A percentile compares a stretch with the other conserved stretches of the same genome.
Conservation (phyloP, 2,888 invertebrate species). For the Sepiola atlantica region DNA sequence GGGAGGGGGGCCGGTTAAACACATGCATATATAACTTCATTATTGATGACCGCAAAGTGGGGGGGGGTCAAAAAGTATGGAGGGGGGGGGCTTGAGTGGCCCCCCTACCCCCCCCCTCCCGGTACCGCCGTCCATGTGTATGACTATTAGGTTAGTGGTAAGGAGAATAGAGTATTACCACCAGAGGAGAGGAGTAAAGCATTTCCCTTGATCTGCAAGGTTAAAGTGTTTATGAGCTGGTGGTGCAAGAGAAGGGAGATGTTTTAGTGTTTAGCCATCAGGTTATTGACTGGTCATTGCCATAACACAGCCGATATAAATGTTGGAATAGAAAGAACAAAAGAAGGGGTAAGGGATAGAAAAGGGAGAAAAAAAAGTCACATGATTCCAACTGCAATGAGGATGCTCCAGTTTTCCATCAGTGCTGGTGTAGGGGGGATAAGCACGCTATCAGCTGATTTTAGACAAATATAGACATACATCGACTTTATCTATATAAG, state of each 20-base stretch:
- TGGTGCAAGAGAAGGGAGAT: background rate
- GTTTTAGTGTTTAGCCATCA: constrained; percentile 2
- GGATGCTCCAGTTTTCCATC: background rate
- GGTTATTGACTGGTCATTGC: background rate
- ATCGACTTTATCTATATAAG: background rate
- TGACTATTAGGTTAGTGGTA: background rate
- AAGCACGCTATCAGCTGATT: background rate
- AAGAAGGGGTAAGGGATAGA: background rate
- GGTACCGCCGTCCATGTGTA: too few relatives aligned
- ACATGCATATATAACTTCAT: too few relatives aligned
- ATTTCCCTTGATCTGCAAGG: background rate
- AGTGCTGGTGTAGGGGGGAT: background rate
- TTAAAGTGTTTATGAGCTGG: background rate
- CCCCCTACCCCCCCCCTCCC: too few relatives aligned
- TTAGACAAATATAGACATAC: background rate
- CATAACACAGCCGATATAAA: background rate
- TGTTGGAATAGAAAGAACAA: background rate
- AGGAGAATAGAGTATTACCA: background rate
- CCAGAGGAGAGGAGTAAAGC: background rate
- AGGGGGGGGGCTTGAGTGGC: too few relatives aligned
- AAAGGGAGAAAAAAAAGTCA: background rate
- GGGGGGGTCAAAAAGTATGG: too few relatives aligned
- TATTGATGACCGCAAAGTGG: too few relatives aligned
- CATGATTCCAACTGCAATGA: background rate
- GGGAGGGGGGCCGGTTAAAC: too few relatives aligned